Base-by-base conservation (phyloP, 1,140 invertebrate species). In the Brachionus asplanchnoidis region DNA sequence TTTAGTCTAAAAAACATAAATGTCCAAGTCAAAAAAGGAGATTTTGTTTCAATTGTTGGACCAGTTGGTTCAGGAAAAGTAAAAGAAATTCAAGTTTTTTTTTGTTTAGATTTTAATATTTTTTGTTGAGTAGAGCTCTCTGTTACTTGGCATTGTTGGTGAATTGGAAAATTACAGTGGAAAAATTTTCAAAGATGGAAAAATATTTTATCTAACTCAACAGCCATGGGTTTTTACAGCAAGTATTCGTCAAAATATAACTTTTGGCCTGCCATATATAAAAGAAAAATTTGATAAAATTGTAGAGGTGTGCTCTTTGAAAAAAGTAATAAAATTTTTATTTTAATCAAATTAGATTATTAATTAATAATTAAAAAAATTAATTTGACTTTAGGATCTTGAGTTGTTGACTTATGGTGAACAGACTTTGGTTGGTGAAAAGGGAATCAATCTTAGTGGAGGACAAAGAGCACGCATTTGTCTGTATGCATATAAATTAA, bases 391-490 rank as follows among this genome's bases (percentile, higher is more conserved):
- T 14, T 3, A 89, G 88, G 96, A 97, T 89, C 93, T 97, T 86
- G 91, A 93, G 70, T 91, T 93, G 14, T 92, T 95, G 86, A 91
- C 93, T 0, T 90, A 93, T 86, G 94, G 94, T 9, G 96, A 97
- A 87, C 92, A 93, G 86, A 97, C 95, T 0, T 90, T 96, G 53
- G 95, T 97, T 20, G 96, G 96, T 2, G 95, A 96, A 86, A 91
- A 94, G 82, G 96, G 96, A 44, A 92, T 93, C 3, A 94, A 93
- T 1, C 89, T 95, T 0, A 95, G 94, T 88, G 96, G 95, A 83
- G 95, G 96, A 46, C 96, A 98, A 89, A 93, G 94, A 85, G 95
- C 95, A 0, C 92, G 95, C 86, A 94, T 97, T 2, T 95, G 94
- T 32, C 40, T 84, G 87, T 90, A 82, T 36, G 26, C 12, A 28